Conservation (phyloP, 2,888 invertebrate species). For the Podabrus alpinus region DNA sequence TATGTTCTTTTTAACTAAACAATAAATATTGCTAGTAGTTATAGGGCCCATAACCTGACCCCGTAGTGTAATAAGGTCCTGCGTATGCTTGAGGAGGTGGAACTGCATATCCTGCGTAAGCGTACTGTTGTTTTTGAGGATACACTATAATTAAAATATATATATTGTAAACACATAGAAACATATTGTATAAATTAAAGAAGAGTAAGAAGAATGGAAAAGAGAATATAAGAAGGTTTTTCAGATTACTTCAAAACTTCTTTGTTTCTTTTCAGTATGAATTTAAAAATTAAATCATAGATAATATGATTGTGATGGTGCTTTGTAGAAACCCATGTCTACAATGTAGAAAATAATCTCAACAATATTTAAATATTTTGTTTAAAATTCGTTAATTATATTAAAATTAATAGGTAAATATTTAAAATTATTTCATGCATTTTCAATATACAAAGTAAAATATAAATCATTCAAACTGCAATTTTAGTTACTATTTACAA, state of each 20-base stretch:
- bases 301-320: background rate
- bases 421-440: no score
- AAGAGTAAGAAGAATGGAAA: background rate
- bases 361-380: no score
- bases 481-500: no score
- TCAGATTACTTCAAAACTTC: background rate
- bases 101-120: constrained; percentile 84
- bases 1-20: background rate
- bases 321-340: no score
- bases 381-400: no score
- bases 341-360: no score
- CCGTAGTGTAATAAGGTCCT: constrained; percentile 85
- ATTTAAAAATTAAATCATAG: background rate
- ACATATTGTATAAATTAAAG: background rate
- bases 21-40: constrained; percentile 74
- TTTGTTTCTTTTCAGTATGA: background rate
- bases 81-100: constrained; percentile 81
- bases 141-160: constrained; percentile 70
- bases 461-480: no score
- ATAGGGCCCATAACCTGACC: constrained; percentile 91
- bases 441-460: no score
- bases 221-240: no score
- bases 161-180: background rate
- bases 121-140: constrained; percentile 92
- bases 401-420: no score